phyloP scores from a whole-genome alignment of 2,888 invertebrate genomes.

The Smittia sp. region DNA sequence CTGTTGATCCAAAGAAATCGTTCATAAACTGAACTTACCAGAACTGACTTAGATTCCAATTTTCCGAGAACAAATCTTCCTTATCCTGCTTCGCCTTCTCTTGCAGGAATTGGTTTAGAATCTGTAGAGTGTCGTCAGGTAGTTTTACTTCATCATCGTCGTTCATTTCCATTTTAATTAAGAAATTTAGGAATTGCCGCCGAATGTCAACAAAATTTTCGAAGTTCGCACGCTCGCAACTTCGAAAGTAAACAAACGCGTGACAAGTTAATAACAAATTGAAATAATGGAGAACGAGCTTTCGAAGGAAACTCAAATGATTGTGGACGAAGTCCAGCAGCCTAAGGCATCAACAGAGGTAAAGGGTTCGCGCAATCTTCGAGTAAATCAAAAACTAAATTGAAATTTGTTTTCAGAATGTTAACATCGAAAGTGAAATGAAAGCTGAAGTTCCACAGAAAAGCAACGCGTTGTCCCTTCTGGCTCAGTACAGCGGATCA shows the following conservation, averaged over 20 bases:
- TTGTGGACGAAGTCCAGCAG: background rate
- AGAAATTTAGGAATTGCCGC: background rate
- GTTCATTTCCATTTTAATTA: background rate
- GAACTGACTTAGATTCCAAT: constrained; percentile 32
- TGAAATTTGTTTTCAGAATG: background rate
- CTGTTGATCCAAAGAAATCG: background rate
- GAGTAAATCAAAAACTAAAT: background rate
- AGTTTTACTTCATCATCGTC: constrained; percentile 63
- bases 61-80: constrained; percentile 43
- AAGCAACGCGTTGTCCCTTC: background rate
- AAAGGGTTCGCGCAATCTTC: no score
- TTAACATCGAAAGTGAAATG: background rate
- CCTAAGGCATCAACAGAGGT: background rate
- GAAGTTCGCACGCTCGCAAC: no score
- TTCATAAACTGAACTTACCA: constrained; percentile 24
- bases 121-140: constrained; percentile 68
- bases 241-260: background rate
- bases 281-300: background rate
- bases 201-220: background rate
- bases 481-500: constrained; percentile 27
- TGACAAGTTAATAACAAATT: background rate
- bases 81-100: constrained; percentile 66
- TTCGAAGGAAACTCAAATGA: background rate
- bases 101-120: constrained; percentile 72
- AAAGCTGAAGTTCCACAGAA: background rate